phyloP scores from a whole-genome alignment of 2,888 invertebrate genomes.

The Rotaria sp. region DNA sequence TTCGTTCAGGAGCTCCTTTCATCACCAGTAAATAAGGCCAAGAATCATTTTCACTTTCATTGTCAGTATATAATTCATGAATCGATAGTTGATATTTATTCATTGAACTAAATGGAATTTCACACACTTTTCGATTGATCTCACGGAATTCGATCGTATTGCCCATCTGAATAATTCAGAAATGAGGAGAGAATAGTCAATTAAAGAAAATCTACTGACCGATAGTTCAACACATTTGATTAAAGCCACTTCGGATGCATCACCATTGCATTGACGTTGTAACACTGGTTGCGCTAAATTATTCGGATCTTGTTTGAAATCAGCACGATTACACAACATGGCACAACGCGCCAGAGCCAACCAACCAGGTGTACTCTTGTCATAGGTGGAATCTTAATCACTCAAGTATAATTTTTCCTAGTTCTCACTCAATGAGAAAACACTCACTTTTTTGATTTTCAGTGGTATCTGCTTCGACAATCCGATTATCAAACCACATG shows the following conservation, averaged over 20 bases:
- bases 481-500: constrained; percentile 97
- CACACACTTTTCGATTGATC: constrained; percentile 53
- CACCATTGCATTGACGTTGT: constrained; percentile 56
- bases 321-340: constrained; percentile 92
- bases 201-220: constrained; percentile 51
- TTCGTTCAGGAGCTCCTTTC: constrained; percentile 87
- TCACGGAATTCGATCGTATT: constrained; percentile 50
- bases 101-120: no score
- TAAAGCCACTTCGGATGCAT: constrained; percentile 58
- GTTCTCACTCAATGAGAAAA: background rate
- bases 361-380: constrained; percentile 72
- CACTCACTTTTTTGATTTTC: constrained; percentile 79
- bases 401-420: background rate
- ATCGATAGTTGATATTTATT: constrained; percentile 64
- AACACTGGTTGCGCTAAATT: constrained; percentile 62
- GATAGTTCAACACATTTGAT: constrained; percentile 55
- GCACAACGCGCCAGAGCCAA: constrained; percentile 80
- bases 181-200: constrained; percentile 43
- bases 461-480: constrained; percentile 95
- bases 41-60: constrained; percentile 58
- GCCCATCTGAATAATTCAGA: constrained; percentile 43
- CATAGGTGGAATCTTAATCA: constrained; percentile 70
- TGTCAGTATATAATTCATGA: constrained; percentile 78
- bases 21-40: constrained; percentile 66
- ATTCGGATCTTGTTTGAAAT: constrained; percentile 90